Percentiles rank a stretch among this genome's conserved stretches.
Evolutionary conservation across 1,140 invertebrate species (phyloP).

Genomic region (Hetaerina americana): DNA sequence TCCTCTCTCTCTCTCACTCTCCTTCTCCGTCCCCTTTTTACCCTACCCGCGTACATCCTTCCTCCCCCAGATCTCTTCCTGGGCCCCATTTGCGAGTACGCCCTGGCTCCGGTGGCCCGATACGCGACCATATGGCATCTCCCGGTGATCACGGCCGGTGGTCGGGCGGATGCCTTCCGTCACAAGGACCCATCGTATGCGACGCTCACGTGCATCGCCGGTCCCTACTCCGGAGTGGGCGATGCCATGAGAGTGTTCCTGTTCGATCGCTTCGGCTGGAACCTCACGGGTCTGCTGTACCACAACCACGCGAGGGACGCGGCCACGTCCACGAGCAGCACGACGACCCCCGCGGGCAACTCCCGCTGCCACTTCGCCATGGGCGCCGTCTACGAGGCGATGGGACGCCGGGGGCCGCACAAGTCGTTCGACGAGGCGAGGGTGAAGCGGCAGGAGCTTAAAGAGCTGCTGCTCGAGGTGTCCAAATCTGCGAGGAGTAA

Average conservation of each 20-base stretch:
- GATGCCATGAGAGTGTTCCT: conserved; percentile 53
- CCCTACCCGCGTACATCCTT: too few relatives aligned
- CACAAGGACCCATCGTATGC: conserved; percentile 51
- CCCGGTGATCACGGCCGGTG: conserved; percentile 74
- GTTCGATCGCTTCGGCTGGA: conserved; percentile 52
- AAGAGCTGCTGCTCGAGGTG: conserved; percentile 45
- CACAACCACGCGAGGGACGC: conserved; percentile 43
- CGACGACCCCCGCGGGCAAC: conserved; percentile 39
- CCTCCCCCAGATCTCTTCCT: conserved; percentile 78
- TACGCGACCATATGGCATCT: conserved; percentile 80
- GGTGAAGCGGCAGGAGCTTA: conserved; percentile 37
- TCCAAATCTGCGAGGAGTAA: conserved; percentile 64
- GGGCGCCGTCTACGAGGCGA: conserved; percentile 48
- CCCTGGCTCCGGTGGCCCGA: conserved; percentile 75
- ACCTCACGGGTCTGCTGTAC: conserved; percentile 49
- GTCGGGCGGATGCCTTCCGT: conserved; percentile 64
- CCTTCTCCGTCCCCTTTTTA: too few relatives aligned
- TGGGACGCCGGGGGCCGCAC: conserved; percentile 40
- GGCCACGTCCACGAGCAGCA: conserved; percentile 10
- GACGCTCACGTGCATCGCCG: conserved; percentile 74
- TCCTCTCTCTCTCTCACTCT: too few relatives aligned
- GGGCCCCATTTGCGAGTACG: conserved; percentile 84
- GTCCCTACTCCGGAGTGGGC: conserved; percentile 61
- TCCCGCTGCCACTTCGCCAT: conserved; percentile 61
- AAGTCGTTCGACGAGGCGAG: conserved; percentile 46